Conservation (phyloP, 2,888 invertebrate species). For the Microctonus brassicae region DNA sequence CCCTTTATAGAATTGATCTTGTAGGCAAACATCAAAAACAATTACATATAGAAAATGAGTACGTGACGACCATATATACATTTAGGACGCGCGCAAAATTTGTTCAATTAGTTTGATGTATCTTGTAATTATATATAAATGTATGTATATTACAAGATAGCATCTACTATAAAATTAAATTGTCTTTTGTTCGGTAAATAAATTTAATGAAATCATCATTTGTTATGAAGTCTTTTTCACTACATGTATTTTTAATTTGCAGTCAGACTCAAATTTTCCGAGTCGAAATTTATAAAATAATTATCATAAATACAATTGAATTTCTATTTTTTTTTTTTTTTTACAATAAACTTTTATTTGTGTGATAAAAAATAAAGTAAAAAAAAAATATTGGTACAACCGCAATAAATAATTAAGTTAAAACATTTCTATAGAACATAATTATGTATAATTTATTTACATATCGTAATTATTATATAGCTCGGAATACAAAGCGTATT, state of each 20-base stretch:
- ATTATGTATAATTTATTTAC: constrained; percentile 9
- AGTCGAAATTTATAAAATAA: neutral
- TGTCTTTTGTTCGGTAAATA: constrained; percentile 18
- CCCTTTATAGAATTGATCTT: constrained; percentile 48
- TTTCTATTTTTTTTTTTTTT: neutral
- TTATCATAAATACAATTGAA: neutral
- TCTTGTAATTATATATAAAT: neutral
- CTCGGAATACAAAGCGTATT: neutral
- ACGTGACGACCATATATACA: constrained; percentile 10
- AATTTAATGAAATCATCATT: constrained; percentile 14
- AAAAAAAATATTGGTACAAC: neutral
- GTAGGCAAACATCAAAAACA: constrained; percentile 43
- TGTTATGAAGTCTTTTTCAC: neutral
- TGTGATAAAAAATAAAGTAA: neutral
- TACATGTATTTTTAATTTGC: constrained; percentile 16
- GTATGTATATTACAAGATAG: constrained; percentile 1
- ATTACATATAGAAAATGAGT: constrained; percentile 27
- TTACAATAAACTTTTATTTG: constrained; percentile 4
- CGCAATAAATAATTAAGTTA: neutral
- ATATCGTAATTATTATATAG: neutral
- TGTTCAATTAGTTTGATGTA: constrained; percentile 2
- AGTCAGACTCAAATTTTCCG: constrained; percentile 15
- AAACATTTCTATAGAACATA: neutral
- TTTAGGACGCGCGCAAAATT: constrained; percentile 9
- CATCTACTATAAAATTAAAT: constrained; percentile 21